A percentile compares a stretch with the other conserved stretches of the same genome.
These are phyloP conservation scores for Eucidaris tribuloides DNA, from an alignment of 35 echinoderm and acorn worm genomes.

Conservation along the genomic window DNA sequence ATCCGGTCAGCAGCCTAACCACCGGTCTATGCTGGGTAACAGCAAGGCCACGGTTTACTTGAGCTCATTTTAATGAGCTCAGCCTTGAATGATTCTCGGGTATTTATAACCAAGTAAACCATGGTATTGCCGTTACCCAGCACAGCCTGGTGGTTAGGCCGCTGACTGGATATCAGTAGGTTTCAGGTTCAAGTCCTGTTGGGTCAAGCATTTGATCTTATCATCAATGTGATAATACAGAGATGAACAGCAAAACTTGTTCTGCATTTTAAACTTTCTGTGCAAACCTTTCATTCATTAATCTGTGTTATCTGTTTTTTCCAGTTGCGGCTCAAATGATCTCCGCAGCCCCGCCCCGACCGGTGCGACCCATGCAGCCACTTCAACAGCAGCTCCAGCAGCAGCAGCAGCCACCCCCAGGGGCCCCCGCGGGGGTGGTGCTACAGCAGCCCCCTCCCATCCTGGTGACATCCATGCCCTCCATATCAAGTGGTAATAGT, in stretches of 20 bases:
- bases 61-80: neutral
- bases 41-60: too few species aligned
- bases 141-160: too few species aligned
- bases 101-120: too few species aligned
- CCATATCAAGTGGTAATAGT: neutral
- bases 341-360: conserved; percentile 9
- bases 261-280: too few species aligned
- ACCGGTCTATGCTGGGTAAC: too few species aligned
- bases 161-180: too few species aligned
- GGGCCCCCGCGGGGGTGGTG: neutral
- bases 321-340: conserved; percentile 17
- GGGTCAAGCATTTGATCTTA: too few species aligned
- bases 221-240: too few species aligned
- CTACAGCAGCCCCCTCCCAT: neutral
- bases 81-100: neutral
- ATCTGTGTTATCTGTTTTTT: neutral
- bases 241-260: too few species aligned
- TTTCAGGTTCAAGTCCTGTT: too few species aligned
- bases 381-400: neutral
- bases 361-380: neutral
- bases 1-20: too few species aligned
- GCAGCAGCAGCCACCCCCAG: neutral
- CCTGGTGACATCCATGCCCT: neutral
- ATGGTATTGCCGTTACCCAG: too few species aligned
- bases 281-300: neutral